Evolutionary conservation across 2,888 invertebrate species (phyloP).

Genomic region (Oscheius onirici): DNA sequence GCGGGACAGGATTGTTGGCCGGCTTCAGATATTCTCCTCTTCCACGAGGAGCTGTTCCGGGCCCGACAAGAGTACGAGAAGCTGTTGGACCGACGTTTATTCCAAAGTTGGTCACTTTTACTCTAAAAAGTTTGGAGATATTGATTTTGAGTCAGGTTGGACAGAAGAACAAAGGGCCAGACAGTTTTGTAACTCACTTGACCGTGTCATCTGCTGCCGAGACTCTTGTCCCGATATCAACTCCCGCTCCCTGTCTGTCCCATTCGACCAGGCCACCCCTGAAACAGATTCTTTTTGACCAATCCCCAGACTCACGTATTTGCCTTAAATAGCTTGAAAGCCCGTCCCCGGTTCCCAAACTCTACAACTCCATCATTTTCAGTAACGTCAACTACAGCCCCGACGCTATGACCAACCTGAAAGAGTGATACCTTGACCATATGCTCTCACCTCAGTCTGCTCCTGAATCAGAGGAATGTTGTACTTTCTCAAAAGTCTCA

Average conservation of each 20-base stretch:
- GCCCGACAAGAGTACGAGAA: conserved; percentile 43
- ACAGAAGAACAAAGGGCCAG: not conserved
- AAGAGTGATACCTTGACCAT: too few relatives aligned
- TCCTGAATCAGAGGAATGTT: conserved; percentile 55
- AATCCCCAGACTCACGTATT: conserved; percentile 12
- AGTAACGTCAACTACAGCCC: conserved; percentile 47
- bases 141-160: too few relatives aligned
- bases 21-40: conserved; percentile 38
- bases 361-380: conserved; percentile 51
- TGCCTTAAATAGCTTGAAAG: conserved; percentile 39
- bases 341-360: conserved; percentile 49
- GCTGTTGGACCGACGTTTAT: conserved; percentile 48
- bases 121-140: not conserved
- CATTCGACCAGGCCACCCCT: conserved; percentile 58
- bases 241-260: conserved; percentile 55
- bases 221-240: conserved; percentile 56
- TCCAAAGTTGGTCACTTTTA: conserved; percentile 38
- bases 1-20: conserved; percentile 40
- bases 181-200: conserved; percentile 27
- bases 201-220: conserved; percentile 53
- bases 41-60: conserved; percentile 41
- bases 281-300: not conserved
- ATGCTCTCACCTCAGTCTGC: conserved; percentile 49
- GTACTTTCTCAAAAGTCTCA: conserved; percentile 41
- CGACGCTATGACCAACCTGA: conserved; percentile 36